A percentile compares a stretch with the other conserved stretches of the same genome.
phyloP scores from a whole-genome alignment of 2,888 invertebrate species.

The Limenitis camilla region DNA sequence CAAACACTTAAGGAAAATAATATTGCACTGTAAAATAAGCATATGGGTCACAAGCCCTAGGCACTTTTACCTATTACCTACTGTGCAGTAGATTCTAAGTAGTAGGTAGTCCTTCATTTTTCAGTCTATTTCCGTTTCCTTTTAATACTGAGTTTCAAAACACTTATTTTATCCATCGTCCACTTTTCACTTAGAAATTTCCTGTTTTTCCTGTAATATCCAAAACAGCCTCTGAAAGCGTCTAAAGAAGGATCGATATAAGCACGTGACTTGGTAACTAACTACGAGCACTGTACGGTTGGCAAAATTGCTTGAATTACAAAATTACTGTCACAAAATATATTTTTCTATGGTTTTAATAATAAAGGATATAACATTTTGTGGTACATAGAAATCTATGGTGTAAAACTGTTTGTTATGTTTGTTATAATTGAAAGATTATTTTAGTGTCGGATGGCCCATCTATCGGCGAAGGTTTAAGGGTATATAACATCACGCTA shows the following conservation, averaged over 20 bases:
- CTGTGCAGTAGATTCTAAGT: not conserved
- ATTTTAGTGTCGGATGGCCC: no score
- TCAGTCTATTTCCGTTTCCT: not conserved
- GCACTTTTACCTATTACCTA: no score
- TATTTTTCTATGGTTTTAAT: not conserved
- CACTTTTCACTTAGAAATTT: slow-evolving; percentile 7
- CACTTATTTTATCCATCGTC: not conserved
- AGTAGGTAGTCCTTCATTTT: not conserved
- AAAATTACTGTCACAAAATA: not conserved
- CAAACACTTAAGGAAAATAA: no score
- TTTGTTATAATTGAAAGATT: no score
- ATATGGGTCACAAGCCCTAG: no score
- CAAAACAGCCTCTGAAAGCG: slow-evolving; percentile 13
- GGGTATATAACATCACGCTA: no score
- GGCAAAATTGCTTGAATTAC: not conserved
- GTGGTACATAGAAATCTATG: not conserved
- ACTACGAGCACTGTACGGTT: slow-evolving; percentile 7
- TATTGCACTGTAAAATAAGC: no score
- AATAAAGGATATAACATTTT: slow-evolving; percentile 1
- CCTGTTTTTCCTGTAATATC: slow-evolving; percentile 11
- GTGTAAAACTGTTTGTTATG: no score
- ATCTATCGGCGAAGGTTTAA: no score
- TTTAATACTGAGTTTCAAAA: not conserved
- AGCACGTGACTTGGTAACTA: slow-evolving; percentile 27
- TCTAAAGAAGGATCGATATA: slow-evolving; percentile 25